Base-by-base conservation (phyloP, 2,797 vertebrate genomes). In the Karalla daura region DNA sequence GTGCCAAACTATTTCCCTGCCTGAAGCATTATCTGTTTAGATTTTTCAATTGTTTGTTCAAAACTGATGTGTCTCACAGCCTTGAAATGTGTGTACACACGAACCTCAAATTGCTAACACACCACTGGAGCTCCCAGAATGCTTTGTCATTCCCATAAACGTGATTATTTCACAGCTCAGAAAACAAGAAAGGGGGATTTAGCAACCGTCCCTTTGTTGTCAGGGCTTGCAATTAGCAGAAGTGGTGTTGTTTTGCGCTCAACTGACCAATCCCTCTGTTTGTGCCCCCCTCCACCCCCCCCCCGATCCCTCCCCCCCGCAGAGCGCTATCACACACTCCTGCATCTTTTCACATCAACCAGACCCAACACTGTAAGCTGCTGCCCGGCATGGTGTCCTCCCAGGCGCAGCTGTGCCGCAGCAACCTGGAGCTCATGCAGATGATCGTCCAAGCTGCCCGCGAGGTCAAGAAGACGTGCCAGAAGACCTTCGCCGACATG, bases 381-480 rank as follows among this genome's bases (percentile, higher is more conserved):
- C 92, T 99, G 41, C 95, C 95, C 3, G 96, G 97, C 18, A 85
- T 99, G 88, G 97, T 99, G 72, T 95, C 96, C 0, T 96, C 97
- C 0, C 98, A 99, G 85, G 95, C 96, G 52, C 98, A 99, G 88
- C 93, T 99, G 56, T 99, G 98, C 85, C 96, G 98, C 76, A 98
- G 92, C 86, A 98, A 99, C 92, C 89, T 99, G 93, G 98, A 99
- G 76, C 92, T 99, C 35, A 99, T 99, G 98, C 96, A 96, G 21
- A 98, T 95, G 80, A 93, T 99, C 24, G 93, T 98, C 84, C 96
- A 96, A 55, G 97, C 98, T 0, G 96, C 98, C 0, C 93, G 94
- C 0, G 96, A 98, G 66, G 97, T 96, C 84, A 96, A 96, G 86
- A 98, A 98, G 86, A 96, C 95, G 2, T 99, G 98, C 86, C 96